Evolutionary conservation across 2,797 vertebrate genomes (phyloP).

Genomic region (Acestrorhynchus altus): DNA sequence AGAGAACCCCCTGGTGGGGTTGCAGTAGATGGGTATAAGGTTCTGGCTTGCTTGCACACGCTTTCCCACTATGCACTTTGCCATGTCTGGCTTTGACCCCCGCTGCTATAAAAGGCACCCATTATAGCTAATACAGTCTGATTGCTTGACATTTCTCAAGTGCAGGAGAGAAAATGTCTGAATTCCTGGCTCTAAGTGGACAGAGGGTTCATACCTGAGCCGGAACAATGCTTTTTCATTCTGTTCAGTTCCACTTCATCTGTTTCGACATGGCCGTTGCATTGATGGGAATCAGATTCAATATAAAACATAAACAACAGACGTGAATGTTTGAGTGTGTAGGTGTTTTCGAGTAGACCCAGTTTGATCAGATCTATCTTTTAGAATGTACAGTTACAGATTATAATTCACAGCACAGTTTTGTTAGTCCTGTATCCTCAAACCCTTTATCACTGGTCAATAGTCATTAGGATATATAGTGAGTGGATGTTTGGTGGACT

Average conservation of each 20-base stretch:
- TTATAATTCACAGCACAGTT: too few relatives aligned
- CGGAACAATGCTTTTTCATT: constrained; percentile 37
- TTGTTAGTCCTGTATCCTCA: too few relatives aligned
- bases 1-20: not conserved
- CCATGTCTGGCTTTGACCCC: not conserved
- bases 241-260: constrained; percentile 38
- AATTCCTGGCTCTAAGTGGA: constrained; percentile 40
- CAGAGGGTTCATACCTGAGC: constrained; percentile 20
- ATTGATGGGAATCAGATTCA: constrained; percentile 13
- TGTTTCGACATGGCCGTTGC: constrained; percentile 12
- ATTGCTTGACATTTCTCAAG: constrained; percentile 55
- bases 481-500: too few relatives aligned
- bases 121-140: constrained; percentile 49
- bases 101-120: constrained; percentile 48
- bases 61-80: constrained; percentile 23
- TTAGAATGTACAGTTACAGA: too few relatives aligned
- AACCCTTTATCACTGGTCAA: too few relatives aligned
- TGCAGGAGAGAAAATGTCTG: constrained; percentile 39
- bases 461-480: too few relatives aligned
- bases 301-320: constrained; percentile 18
- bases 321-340: constrained; percentile 4
- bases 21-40: not conserved
- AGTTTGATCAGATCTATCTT: too few relatives aligned
- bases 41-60: not conserved
- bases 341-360: too few relatives aligned